These are phyloP conservation scores for Hypanus sabinus DNA, from an alignment of 2,113 vertebrate genomes.

Conservation along the genomic window DNA sequence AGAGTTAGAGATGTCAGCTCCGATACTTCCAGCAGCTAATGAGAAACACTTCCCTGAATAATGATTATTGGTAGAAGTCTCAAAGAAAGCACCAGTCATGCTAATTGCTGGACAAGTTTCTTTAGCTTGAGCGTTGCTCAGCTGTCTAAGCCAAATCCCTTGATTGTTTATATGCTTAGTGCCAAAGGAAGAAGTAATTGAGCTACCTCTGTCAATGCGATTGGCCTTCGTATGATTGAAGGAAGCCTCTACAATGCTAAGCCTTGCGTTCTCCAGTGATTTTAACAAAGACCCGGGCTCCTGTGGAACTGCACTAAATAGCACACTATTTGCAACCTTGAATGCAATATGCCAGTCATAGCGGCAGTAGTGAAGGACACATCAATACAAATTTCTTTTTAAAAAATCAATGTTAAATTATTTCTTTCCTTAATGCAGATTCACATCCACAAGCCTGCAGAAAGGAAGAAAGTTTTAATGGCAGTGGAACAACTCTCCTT, in stretches of 20 bases:
- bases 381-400: too few relatives aligned
- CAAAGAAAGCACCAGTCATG: background rate
- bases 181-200: background rate
- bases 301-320: background rate
- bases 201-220: background rate
- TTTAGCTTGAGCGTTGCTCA: background rate
- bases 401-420: too few relatives aligned
- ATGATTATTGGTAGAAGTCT: background rate
- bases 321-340: slow-evolving; percentile 12
- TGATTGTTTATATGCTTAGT: background rate
- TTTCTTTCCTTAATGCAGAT: too few relatives aligned
- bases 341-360: background rate
- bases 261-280: background rate
- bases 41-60: background rate
- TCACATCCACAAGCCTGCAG: too few relatives aligned
- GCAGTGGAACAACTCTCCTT: too few relatives aligned
- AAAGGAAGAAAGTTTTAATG: too few relatives aligned
- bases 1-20: background rate
- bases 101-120: background rate
- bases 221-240: background rate
- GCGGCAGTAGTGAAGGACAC: too few relatives aligned
- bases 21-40: background rate
- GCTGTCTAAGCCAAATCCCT: background rate
- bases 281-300: background rate
- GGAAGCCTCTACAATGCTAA: too few relatives aligned